Evolutionary conservation across 2,797 vertebrate genomes (phyloP).

Genomic region (Poeciliopsis infans): DNA sequence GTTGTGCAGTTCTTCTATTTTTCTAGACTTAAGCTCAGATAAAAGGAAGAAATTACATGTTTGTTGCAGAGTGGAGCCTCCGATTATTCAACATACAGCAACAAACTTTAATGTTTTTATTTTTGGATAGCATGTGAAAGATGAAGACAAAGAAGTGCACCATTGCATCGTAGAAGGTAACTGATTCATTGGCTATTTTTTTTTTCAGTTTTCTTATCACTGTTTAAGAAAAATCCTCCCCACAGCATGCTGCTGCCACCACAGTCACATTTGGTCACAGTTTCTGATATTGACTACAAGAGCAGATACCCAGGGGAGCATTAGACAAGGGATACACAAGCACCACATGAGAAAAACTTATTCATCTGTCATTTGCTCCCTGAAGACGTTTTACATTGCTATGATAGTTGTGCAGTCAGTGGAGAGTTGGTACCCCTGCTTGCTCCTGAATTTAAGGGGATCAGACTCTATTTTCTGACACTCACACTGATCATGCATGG

Average conservation of each 20-base stretch:
- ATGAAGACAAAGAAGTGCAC: neutral
- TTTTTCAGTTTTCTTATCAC: neutral
- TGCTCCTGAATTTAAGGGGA: neutral
- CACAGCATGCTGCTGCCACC: neutral
- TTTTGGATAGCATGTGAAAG: neutral
- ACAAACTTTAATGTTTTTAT: neutral
- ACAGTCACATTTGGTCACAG: neutral
- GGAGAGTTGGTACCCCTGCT: neutral
- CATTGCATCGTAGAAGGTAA: neutral
- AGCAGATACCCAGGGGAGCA: neutral
- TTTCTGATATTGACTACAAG: neutral
- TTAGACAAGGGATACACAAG: neutral
- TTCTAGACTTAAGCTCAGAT: neutral
- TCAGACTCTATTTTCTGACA: neutral
- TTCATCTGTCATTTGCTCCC: neutral
- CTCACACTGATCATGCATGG: neutral
- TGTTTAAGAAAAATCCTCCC: neutral
- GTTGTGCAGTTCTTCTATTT: neutral
- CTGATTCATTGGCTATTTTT: neutral
- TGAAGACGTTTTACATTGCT: neutral
- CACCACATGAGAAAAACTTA: neutral
- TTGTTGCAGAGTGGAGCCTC: neutral
- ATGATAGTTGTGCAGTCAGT: neutral
- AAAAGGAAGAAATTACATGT: neutral
- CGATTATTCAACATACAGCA: neutral